Conservation (phyloP, 2,888 invertebrate species). For the Mechanitis mazaeus region DNA sequence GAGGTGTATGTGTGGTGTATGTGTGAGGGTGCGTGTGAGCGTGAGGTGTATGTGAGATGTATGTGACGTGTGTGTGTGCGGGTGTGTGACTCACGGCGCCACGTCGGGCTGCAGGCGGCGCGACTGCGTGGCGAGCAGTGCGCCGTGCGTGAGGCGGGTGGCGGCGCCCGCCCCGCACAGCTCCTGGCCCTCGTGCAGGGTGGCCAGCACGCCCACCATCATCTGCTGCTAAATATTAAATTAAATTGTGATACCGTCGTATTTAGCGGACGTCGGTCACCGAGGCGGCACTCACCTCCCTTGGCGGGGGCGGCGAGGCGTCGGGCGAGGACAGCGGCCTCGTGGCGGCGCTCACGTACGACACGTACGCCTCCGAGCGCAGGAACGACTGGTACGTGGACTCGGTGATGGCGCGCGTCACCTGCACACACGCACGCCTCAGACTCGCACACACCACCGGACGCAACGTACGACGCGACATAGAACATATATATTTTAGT, state of each 20-base stretch:
- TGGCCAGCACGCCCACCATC: slow-evolving; percentile 79
- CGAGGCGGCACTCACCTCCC: slow-evolving; percentile 16
- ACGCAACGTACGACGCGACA: no score
- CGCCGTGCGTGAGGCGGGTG: slow-evolving; percentile 39
- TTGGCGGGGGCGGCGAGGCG: slow-evolving; percentile 50
- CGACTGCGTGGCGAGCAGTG: slow-evolving; percentile 73
- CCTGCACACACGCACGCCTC: slow-evolving; percentile 47
- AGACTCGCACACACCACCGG: no score
- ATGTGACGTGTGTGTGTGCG: slow-evolving; percentile 23
- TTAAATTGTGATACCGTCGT: background rate
- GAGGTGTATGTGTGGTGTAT: background rate
- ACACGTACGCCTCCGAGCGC: slow-evolving; percentile 93
- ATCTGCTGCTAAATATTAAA: slow-evolving; percentile 7
- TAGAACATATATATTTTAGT: no score
- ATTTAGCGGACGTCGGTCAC: no score
- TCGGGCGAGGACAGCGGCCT: slow-evolving; percentile 82
- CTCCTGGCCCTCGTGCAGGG: slow-evolving; percentile 82
- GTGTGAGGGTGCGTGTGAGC: slow-evolving; percentile 22
- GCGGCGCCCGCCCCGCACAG: slow-evolving; percentile 69
- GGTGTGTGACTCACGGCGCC: background rate
- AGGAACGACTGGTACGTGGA: slow-evolving; percentile 95
- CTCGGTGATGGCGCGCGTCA: slow-evolving; percentile 89
- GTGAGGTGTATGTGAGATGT: background rate
- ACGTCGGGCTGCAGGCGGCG: slow-evolving; percentile 67
- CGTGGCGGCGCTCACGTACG: slow-evolving; percentile 90